phyloP scores from a whole-genome alignment of 2,888 invertebrate genomes.

The Drosophila neonasuta region DNA sequence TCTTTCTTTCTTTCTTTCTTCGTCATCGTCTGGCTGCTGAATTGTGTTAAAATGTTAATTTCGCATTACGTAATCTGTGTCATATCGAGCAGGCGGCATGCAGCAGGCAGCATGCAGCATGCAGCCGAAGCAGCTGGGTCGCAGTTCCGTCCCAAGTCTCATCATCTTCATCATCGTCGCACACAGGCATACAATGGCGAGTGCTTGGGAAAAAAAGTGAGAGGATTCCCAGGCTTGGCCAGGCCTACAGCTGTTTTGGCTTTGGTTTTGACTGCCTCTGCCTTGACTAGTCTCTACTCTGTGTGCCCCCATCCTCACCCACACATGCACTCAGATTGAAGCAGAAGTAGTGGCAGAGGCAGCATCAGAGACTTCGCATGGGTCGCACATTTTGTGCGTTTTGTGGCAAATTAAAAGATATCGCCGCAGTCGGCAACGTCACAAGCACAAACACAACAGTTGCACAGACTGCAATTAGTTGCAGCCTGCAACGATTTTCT shows the following conservation, averaged over 20 bases:
- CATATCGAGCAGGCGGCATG: conserved; percentile 64
- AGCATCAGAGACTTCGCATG: conserved; percentile 9
- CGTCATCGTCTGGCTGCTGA: conserved; percentile 53
- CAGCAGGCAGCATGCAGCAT: conserved; percentile 31
- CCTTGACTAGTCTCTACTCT: conserved; percentile 1
- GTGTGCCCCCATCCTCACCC: conserved; percentile 48
- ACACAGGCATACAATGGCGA: conserved; percentile 49
- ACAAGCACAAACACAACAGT: conserved; percentile 31
- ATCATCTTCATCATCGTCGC: conserved; percentile 69
- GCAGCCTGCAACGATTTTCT: conserved; percentile 8
- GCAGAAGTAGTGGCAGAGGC: conserved; percentile 9
- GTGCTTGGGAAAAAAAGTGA: conserved; percentile 78
- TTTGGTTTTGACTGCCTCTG: conserved; percentile 11
- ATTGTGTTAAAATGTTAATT: conserved; percentile 79
- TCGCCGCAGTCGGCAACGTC: conserved; percentile 31
- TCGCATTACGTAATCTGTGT: conserved; percentile 76
- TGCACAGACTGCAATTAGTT: conserved; percentile 63
- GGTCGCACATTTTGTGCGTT: conserved; percentile 66
- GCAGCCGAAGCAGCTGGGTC: conserved; percentile 13
- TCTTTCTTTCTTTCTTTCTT: conserved; percentile 41
- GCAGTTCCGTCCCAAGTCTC: conserved; percentile 42
- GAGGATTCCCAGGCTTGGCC: conserved; percentile 80
- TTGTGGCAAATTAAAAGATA: conserved; percentile 76
- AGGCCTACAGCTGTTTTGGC: conserved; percentile 27
- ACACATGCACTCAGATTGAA: conserved; percentile 30